Base-by-base conservation (phyloP, 1,140 invertebrate species). In the Papilio helenus region DNA sequence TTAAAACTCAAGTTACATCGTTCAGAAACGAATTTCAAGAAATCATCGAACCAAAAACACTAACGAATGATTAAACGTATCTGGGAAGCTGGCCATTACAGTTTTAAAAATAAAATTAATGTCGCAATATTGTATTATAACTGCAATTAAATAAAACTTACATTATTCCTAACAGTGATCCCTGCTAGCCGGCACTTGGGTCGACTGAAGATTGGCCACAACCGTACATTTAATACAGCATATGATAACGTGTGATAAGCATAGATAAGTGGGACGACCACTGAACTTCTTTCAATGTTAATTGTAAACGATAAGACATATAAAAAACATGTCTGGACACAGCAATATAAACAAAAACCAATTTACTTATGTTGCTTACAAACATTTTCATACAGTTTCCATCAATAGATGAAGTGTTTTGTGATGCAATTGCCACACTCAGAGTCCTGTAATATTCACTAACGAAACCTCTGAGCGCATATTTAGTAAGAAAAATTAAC, bases 201-300 rank as follows among this genome's bases (percentile, higher is more conserved):
- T 12, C 61, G 61, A 68, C 26, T 68, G 61, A 68, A 68, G 61
- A 68, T 68, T 68, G 61, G 58, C 3, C 61, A 26, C 23, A 65
- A 14, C 4, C 58, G 23, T 23, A 34, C 61, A 18, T 68, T 68
- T 29, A 68, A 68, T 68, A 68, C 61, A 68, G 61, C 3, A 29
- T 61, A 3, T 68, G 61, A 68, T 68, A 68, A 68, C 26, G 61
- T 29, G 26, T 68, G 61, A 68, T 68, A 68, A 68, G 61, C 61
- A 14, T 68, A 68, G 61, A 68, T 68, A 68, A 68, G 26, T 68
- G 61, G 61, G 61, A 29, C 55, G 20, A 58, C 61, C 26, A 29
- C 61, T 68, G 61, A 68, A 68, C 61, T 68, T 68, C 61, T 68
- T 68, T 68, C 61, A 68, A 68, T 29, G 61, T 68, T 68, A 68